Conservation (phyloP, 2,888 invertebrate genomes). For the Rhingia campestris region DNA sequence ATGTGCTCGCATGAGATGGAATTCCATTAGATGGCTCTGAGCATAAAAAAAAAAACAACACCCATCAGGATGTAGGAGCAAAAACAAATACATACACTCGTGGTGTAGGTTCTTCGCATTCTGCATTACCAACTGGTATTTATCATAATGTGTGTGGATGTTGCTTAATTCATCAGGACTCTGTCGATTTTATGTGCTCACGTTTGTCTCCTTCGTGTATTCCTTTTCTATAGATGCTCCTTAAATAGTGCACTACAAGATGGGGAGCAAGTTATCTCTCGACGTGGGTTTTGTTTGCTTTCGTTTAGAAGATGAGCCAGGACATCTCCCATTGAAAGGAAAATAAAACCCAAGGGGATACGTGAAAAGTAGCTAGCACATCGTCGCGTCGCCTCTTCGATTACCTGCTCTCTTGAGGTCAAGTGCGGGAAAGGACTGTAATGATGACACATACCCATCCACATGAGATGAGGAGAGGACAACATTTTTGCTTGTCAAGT, state of each 20-base stretch:
- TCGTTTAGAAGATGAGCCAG: neutral
- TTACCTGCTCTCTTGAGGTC: constrained; percentile 36
- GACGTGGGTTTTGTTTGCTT: neutral
- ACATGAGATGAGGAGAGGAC: neutral
- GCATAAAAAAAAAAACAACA: constrained; percentile 15
- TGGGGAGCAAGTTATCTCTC: neutral
- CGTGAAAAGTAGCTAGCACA: constrained; percentile 1
- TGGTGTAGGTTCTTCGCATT: neutral
- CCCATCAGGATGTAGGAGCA: neutral
- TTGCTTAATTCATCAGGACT: constrained; percentile 65
- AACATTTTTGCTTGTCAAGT: constrained; percentile 23
- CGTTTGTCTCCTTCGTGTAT: constrained; percentile 21
- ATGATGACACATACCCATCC: constrained; percentile 39
- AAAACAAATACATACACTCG: constrained; percentile 6
- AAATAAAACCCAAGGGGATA: constrained; percentile 27
- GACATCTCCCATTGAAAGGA: constrained; percentile 21
- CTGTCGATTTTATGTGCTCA: constrained; percentile 51
- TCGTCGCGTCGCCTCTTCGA: constrained; percentile 1
- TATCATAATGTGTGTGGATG: constrained; percentile 59
- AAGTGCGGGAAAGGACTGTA: constrained; percentile 28
- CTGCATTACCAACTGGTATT: constrained; percentile 9
- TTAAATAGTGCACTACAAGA: constrained; percentile 20
- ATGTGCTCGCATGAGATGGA: constrained; percentile 47
- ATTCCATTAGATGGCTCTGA: constrained; percentile 57
- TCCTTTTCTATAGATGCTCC: constrained; percentile 16